Base-by-base conservation (phyloP, 2,888 invertebrate species). In the Panzeria rudis region DNA sequence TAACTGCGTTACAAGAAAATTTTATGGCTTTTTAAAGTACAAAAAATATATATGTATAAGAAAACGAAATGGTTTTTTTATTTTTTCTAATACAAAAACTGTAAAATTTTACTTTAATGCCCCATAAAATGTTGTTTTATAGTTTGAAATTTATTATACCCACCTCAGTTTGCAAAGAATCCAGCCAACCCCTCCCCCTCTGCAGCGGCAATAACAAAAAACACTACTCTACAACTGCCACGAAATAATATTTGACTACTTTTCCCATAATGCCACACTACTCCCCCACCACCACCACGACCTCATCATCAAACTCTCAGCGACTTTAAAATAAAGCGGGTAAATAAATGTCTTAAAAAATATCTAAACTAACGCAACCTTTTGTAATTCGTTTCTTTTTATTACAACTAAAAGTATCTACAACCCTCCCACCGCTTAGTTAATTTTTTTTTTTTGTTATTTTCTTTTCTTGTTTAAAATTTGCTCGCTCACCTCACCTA, bases 111-210 rank as follows among this genome's bases (percentile, higher is more conserved):
- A 85, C 75, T 85, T 85, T 85, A 85, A 85, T 85, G 85, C 85
- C 75, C 85, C 82, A 87, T 86, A 86, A 87, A 87, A 87, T 86
- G 86, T 87, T 89, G 89, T 89, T 90, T 90, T 89, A 90, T 90
- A 90, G 90, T 90, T 90, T 87, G 87, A 90, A 90, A 89, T 89
- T 87, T 88, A 88, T 88, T 88, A 87, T 86, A 82, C 82, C 86
- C 78, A 84, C 73, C 83, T 68, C 78, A 47, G 62, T 15, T 62
- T 41, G 29, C 4, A 9, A 50, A 25, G 9, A n/a, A 50, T 35
- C n/a, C 23, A 71, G 35, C n/a, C 23, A 71, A 50, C 41, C 52
- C 66, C 61, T 23, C 35, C 68, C 8, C n/a, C 35, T 4, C 3
- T 1, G 13, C 2, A 20, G 4, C 13, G 17, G 13, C 56, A 50